These are phyloP conservation scores for Bombyx huttoni DNA, from an alignment of 2,888 invertebrate genomes.

Conservation along the genomic window DNA sequence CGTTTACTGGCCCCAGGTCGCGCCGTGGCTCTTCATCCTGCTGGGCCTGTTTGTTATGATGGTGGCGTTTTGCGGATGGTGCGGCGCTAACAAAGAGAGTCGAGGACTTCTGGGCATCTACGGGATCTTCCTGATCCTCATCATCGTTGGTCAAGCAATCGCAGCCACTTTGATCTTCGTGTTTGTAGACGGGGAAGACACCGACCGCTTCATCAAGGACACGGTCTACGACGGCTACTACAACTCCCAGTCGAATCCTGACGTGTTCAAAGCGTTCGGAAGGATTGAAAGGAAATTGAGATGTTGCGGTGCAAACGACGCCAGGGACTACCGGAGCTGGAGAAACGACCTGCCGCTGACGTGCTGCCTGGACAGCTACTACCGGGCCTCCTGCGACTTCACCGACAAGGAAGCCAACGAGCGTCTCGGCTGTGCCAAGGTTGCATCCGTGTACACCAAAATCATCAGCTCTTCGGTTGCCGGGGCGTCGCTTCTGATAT, in stretches of 20 bases:
- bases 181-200: slow-evolving; percentile 60
- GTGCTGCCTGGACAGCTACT: slow-evolving; percentile 58
- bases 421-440: slow-evolving; percentile 61
- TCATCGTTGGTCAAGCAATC: slow-evolving; percentile 47
- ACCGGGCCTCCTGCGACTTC: slow-evolving; percentile 55
- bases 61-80: slow-evolving; percentile 59
- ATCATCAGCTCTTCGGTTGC: slow-evolving; percentile 61
- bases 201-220: slow-evolving; percentile 59
- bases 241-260: slow-evolving; percentile 58
- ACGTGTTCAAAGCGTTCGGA: slow-evolving; percentile 52
- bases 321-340: slow-evolving; percentile 59
- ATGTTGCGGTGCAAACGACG: slow-evolving; percentile 64
- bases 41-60: slow-evolving; percentile 51
- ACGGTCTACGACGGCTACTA: slow-evolving; percentile 65
- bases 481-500: slow-evolving; percentile 50
- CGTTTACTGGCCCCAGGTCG: slow-evolving; percentile 63
- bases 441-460: slow-evolving; percentile 62
- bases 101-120: slow-evolving; percentile 53
- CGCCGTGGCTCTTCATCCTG: slow-evolving; percentile 63
- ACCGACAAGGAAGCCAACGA: slow-evolving; percentile 66
- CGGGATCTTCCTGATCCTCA: slow-evolving; percentile 45
- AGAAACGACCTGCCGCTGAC: slow-evolving; percentile 57
- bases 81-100: slow-evolving; percentile 51
- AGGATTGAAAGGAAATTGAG: slow-evolving; percentile 53
- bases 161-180: slow-evolving; percentile 57